Evolutionary conservation across 2,113 vertebrate genomes (phyloP).

Genomic region (Budorcas taxicolor): DNA sequence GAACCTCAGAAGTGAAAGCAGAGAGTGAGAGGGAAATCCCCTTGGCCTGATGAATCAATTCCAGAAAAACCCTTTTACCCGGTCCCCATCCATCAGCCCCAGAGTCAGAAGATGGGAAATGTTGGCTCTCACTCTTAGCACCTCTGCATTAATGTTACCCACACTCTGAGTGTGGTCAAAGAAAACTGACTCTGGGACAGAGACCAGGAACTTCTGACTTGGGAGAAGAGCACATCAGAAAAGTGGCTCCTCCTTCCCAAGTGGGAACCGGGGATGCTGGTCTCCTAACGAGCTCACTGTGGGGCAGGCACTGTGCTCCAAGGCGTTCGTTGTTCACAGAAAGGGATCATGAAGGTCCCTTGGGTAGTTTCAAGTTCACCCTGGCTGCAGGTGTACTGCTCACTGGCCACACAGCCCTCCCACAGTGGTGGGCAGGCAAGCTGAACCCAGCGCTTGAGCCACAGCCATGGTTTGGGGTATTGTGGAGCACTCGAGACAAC

Average conservation of each 20-base stretch:
- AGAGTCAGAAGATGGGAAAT: not conserved
- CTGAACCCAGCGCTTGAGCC: not conserved
- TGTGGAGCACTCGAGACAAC: not conserved
- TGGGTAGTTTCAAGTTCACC: not conserved
- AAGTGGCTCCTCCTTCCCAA: not conserved
- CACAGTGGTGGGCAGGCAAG: not conserved
- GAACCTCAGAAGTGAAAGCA: constrained; percentile 38
- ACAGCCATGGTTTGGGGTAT: not conserved
- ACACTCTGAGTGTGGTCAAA: not conserved
- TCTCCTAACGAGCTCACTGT: not conserved
- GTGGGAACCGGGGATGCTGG: no score
- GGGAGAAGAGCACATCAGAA: not conserved
- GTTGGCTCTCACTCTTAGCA: not conserved
- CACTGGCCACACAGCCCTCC: not conserved
- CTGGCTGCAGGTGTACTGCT: not conserved
- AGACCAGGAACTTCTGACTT: not conserved
- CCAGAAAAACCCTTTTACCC: constrained; percentile 45
- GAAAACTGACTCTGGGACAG: not conserved
- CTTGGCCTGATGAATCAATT: not conserved
- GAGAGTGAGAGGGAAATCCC: constrained; percentile 19
- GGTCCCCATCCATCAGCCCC: not conserved
- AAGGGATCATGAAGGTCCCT: not conserved
- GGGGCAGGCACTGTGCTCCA: not conserved
- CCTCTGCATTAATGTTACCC: not conserved
- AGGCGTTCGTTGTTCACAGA: not conserved